phyloP scores from a whole-genome alignment of 2,888 invertebrate genomes.

The Tetranychus truncatus region DNA sequence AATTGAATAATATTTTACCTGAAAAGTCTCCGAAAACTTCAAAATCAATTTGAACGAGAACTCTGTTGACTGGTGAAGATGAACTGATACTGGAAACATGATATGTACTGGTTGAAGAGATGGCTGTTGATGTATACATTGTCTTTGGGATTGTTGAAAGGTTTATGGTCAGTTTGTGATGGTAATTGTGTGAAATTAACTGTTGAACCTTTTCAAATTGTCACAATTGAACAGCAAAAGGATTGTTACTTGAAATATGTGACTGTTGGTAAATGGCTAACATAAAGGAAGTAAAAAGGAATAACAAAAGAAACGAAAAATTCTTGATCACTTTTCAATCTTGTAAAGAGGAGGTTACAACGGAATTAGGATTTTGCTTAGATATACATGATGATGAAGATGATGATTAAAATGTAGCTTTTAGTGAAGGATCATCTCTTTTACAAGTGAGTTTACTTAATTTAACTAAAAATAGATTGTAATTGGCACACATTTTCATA shows the following conservation, averaged over 20 bases:
- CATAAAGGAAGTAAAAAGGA: neutral
- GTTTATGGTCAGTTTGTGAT: neutral
- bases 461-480: neutral
- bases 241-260: neutral
- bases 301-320: neutral
- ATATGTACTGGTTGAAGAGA: neutral
- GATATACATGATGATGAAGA: neutral
- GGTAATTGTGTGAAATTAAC: no score
- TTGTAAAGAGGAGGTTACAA: neutral
- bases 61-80: neutral
- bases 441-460: neutral
- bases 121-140: neutral
- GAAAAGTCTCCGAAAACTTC: neutral
- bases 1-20: constrained; percentile 2
- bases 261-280: neutral
- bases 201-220: no score
- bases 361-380: neutral
- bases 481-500: neutral
- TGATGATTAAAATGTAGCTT: neutral
- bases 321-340: neutral
- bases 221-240: no score
- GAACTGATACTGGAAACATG: neutral
- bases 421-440: neutral
- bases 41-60: constrained; percentile 1
- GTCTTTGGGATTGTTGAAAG: neutral